phyloP scores from a whole-genome alignment of 1,140 invertebrate species.

The Heliothis subflexa region DNA sequence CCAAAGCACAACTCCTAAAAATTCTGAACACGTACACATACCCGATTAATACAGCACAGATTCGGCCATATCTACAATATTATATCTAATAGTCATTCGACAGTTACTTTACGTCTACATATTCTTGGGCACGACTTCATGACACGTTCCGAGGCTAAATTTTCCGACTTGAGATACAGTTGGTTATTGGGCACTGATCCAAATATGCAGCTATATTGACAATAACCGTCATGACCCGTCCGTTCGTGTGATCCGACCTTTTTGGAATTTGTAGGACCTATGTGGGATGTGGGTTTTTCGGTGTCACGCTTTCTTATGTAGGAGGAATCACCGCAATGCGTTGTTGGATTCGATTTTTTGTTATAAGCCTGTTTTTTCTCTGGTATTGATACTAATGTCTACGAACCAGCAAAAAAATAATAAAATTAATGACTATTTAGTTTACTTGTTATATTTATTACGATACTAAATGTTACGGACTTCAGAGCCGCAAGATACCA shows the following conservation, averaged over 20 bases:
- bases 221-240: slow-evolving; percentile 16
- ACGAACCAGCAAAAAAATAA: too few species aligned
- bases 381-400: too few species aligned
- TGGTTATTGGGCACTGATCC: slow-evolving; percentile 29
- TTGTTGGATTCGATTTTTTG: too few species aligned
- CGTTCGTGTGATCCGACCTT: slow-evolving; percentile 14
- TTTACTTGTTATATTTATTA: too few species aligned
- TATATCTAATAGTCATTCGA: slow-evolving; percentile 18
- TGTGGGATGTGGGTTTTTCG: not conserved
- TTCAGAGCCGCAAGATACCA: too few species aligned
- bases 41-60: not conserved
- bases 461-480: too few species aligned
- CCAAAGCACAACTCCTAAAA: not conserved
- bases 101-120: slow-evolving; percentile 20
- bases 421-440: too few species aligned
- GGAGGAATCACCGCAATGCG: too few species aligned
- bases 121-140: slow-evolving; percentile 5
- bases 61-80: not conserved
- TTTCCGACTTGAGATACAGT: not conserved
- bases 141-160: slow-evolving; percentile 25
- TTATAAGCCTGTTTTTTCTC: too few species aligned
- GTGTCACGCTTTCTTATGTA: too few species aligned
- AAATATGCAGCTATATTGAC: slow-evolving; percentile 31
- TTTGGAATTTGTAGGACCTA: not conserved
- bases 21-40: not conserved